Evolutionary conservation across 30 jellyfish, hydroid and myxozoan species (phyloP), one percentile per base, ranked within the genome.

Genomic region (Aurelia aurita): DNA sequence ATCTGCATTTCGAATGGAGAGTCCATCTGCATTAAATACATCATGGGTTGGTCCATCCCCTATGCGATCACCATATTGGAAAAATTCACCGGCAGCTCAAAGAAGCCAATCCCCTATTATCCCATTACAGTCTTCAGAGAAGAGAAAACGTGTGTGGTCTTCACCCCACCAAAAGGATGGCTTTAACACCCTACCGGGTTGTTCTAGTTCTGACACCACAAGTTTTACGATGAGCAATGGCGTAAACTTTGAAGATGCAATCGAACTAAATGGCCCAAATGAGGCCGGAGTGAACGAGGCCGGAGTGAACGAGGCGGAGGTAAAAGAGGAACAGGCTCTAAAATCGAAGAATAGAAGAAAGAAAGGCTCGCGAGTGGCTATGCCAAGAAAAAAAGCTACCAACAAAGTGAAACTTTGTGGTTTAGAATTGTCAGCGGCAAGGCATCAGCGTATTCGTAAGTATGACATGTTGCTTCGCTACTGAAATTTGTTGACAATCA

Each of bases 171-270:
- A 29, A 68, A 19, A 9, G 11, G 75, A 22, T 63, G 29, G 58
- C 8, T 15, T 25, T 10, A 68, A 68, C 80, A 68, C 80, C 20
- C 53, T 68, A 15, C 80, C 80, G 5, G 80, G 80, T 19, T 28
- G 80, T 19, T 68, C 80, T 11, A 28, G 8, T 28, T 68, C 80
- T 2, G 75, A 63, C 19, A 6, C 49, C 20, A 13, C 75, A 16
- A 63, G 0, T 22, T 39, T 39, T 39, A 15, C 51, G 15, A 9
- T 39, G 51, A 39, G 51, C 51, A 39, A 39, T 39, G 51, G 14
- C 16, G 51, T 5, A 39, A 15, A 39, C 15, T 39, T 6, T 7
- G 51, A 39, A 39, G 31, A 16, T 12, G 80, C 32, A 23, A 13
- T 26, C 46, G 59, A 51, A 14, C 28, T 68, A 23, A 35, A 18